These are phyloP conservation scores for Geopemphigus sp. DNA, from an alignment of 1,140 invertebrate genomes.

Conservation along the genomic window DNA sequence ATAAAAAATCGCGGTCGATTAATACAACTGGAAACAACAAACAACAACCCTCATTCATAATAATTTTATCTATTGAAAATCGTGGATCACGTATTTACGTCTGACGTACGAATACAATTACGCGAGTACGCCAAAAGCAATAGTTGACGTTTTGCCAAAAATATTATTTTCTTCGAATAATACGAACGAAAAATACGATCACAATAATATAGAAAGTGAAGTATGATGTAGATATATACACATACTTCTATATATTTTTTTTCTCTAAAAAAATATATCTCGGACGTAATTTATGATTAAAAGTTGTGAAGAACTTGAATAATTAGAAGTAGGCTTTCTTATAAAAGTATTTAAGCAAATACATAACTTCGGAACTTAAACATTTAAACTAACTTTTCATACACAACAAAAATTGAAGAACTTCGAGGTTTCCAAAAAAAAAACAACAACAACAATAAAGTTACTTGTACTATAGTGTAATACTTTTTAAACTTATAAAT, in stretches of 20 bases:
- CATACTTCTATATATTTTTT: neutral
- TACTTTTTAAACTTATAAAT: no score
- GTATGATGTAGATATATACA: neutral
- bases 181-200: neutral
- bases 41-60: neutral
- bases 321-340: neutral
- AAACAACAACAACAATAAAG: no score
- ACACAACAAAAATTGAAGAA: neutral
- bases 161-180: neutral
- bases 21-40: neutral
- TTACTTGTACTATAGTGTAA: no score
- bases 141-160: slow-evolving; percentile 3
- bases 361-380: neutral
- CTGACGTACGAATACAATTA: neutral
- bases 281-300: no score
- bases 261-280: neutral
- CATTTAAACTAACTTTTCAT: neutral
- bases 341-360: neutral
- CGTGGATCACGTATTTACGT: neutral
- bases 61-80: neutral
- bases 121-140: neutral
- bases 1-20: neutral
- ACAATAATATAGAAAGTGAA: neutral
- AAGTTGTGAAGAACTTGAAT: neutral
- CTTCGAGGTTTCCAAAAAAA: neutral